A percentile compares a stretch with the other conserved stretches of the same genome.
phyloP scores from a whole-genome alignment of 2,797 vertebrate species.

The Scomberomorus guttatus region DNA sequence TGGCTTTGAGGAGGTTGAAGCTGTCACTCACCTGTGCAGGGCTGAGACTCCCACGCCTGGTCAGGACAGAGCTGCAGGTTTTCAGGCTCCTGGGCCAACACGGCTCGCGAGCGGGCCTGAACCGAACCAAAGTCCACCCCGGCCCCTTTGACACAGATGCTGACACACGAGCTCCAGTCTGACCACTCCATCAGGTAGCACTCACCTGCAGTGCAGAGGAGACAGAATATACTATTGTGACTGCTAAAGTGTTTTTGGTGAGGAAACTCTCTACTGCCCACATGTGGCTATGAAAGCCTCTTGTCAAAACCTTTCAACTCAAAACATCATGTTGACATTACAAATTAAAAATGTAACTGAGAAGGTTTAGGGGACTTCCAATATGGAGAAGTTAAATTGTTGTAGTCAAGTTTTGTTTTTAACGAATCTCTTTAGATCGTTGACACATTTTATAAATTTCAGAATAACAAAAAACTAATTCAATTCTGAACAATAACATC shows the following conservation, averaged over 20 bases:
- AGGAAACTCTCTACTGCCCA: no score
- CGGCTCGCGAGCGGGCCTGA: constrained; percentile 93
- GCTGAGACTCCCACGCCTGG: constrained; percentile 92
- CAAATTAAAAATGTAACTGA: no score
- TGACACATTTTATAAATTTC: background rate
- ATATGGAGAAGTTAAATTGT: background rate
- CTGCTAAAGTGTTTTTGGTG: no score
- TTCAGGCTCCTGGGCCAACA: constrained; percentile 94
- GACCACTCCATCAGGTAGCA: constrained; percentile 99
- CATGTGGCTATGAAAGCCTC: no score
- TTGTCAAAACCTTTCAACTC: no score
- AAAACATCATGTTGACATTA: no score
- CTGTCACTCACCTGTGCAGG: constrained; percentile 87
- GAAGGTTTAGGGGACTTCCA: background rate
- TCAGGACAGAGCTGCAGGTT: constrained; percentile 96
- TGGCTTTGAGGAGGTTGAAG: background rate
- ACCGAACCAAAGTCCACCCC: constrained; percentile 92
- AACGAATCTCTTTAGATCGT: background rate
- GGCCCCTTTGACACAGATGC: constrained; percentile 92
- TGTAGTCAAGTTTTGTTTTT: background rate
- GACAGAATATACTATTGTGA: background rate
- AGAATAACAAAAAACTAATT: background rate
- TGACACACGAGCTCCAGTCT: constrained; percentile 94
- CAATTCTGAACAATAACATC: background rate
- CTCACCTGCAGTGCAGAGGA: constrained; percentile 87